A percentile compares a stretch with the other conserved stretches of the same genome.
Conservation (phyloP, 2,888 invertebrate genomes). For the Tenodera sinensis region DNA sequence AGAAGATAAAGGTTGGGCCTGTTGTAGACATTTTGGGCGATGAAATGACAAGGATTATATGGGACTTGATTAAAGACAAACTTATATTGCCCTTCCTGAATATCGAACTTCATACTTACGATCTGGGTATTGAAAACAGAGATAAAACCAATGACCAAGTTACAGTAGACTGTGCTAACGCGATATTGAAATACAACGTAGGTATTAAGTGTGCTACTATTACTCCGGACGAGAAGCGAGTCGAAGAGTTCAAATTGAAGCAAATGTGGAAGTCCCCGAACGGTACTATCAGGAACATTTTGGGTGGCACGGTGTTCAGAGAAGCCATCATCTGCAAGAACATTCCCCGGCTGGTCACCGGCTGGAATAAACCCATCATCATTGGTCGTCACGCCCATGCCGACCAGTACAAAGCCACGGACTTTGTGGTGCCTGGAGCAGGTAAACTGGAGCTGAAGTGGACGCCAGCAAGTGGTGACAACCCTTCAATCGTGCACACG, state of each 20-base stretch:
- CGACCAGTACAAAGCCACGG: slow-evolving; percentile 96
- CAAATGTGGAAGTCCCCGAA: slow-evolving; percentile 91
- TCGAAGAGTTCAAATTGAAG: slow-evolving; percentile 83
- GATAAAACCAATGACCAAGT: slow-evolving; percentile 94
- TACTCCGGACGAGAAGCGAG: slow-evolving; percentile 94
- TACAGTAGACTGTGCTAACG: slow-evolving; percentile 94
- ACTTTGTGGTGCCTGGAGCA: slow-evolving; percentile 88
- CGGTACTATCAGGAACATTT: slow-evolving; percentile 82
- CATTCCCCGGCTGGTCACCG: slow-evolving; percentile 90
- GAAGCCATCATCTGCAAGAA: slow-evolving; percentile 88
- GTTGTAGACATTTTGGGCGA: slow-evolving; percentile 92
- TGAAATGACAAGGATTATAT: slow-evolving; percentile 96
- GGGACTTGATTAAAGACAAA: slow-evolving; percentile 97
- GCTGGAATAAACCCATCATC: slow-evolving; percentile 95
- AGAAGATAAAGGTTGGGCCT: slow-evolving; percentile 62
- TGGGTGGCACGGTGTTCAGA: slow-evolving; percentile 79
- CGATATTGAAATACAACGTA: slow-evolving; percentile 94
- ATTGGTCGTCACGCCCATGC: slow-evolving; percentile 98
- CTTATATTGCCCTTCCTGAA: slow-evolving; percentile 94
- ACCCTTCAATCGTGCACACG: slow-evolving; percentile 62
- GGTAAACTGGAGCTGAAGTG: slow-evolving; percentile 85
- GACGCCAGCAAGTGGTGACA: slow-evolving; percentile 60
- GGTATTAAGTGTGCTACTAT: slow-evolving; percentile 99
- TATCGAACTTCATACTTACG: slow-evolving; percentile 89
- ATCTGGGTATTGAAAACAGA: slow-evolving; percentile 92